Conservation (phyloP, 2,797 vertebrate species). For the Toxotes lorentzi region DNA sequence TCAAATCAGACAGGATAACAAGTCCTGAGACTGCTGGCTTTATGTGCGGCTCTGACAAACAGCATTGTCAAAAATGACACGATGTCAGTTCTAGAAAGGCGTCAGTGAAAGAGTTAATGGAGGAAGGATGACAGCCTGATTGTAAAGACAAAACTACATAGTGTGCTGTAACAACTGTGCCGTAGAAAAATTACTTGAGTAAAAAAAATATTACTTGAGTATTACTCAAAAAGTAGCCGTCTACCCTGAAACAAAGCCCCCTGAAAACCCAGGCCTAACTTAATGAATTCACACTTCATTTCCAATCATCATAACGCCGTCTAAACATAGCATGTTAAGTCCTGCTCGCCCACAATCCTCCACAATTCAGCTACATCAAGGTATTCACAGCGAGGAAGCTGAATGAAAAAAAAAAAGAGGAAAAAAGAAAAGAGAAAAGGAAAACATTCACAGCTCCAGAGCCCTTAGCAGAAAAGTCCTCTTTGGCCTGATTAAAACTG, state of each 20-base stretch:
- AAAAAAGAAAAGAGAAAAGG: not conserved
- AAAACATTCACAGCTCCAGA: constrained; percentile 15
- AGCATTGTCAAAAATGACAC: constrained; percentile 33
- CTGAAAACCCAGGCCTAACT: not conserved
- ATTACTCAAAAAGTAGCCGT: not conserved
- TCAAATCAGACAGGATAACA: constrained; percentile 56
- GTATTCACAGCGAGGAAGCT: constrained; percentile 2
- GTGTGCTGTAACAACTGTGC: not conserved
- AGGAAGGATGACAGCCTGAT: constrained; percentile 11
- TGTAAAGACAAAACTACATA: constrained; percentile 5
- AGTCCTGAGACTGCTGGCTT: constrained; percentile 30
- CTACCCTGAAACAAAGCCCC: constrained; percentile 13
- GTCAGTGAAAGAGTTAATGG: constrained; percentile 14
- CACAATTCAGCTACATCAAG: constrained; percentile 38
- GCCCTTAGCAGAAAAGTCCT: constrained; percentile 49
- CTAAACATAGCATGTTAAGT: constrained; percentile 33
- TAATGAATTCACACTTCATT: constrained; percentile 40
- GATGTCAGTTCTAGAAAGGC: constrained; percentile 5
- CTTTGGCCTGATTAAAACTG: constrained; percentile 75
- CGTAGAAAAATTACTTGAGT: too few species aligned
- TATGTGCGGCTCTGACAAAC: constrained; percentile 36
- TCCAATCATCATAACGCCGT: constrained; percentile 31
- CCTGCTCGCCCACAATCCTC: constrained; percentile 26
- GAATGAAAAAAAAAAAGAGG: not conserved
- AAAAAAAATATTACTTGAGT: too few species aligned